A percentile compares a stretch with the other conserved stretches of the same genome.
Evolutionary conservation across 2,113 vertebrate genomes (phyloP).

Genomic region (Gadus macrocephalus): DNA sequence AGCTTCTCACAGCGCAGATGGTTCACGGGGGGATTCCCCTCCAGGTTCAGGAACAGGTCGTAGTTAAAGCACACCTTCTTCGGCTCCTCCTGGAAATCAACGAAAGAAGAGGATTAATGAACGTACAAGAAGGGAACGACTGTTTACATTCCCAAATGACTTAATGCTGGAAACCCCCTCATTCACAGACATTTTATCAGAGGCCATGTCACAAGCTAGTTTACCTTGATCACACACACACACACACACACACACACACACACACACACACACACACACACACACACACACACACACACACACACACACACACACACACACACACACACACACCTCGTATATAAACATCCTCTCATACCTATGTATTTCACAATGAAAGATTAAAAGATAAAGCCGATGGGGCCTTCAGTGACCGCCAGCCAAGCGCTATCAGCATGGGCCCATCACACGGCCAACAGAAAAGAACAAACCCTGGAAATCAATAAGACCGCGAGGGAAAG

Average conservation of each 20-base stretch:
- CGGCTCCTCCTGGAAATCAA: conserved; percentile 85
- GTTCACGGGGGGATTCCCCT: conserved; percentile 97
- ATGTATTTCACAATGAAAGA: conserved; percentile 30
- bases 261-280: no score
- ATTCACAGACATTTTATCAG: neutral
- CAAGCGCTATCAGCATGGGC: neutral
- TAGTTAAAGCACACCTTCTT: conserved; percentile 97
- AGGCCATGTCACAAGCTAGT: neutral
- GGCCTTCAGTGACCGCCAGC: neutral
- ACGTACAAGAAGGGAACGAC: no score
- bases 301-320: no score
- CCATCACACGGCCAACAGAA: conserved; percentile 4
- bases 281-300: no score
- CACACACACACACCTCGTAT: neutral
- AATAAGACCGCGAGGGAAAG: conserved; percentile 33
- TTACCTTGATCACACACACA: neutral
- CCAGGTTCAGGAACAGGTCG: conserved; percentile 96
- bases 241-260: neutral
- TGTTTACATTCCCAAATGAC: no score
- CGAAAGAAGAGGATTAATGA: no score
- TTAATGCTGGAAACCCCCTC: neutral
- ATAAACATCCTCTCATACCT: neutral
- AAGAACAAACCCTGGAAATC: conserved; percentile 33
- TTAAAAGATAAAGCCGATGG: conserved; percentile 26
- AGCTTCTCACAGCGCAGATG: conserved; percentile 98